phyloP scores from a whole-genome alignment of 2,888 invertebrate genomes.

The Strigamia maritima region DNA sequence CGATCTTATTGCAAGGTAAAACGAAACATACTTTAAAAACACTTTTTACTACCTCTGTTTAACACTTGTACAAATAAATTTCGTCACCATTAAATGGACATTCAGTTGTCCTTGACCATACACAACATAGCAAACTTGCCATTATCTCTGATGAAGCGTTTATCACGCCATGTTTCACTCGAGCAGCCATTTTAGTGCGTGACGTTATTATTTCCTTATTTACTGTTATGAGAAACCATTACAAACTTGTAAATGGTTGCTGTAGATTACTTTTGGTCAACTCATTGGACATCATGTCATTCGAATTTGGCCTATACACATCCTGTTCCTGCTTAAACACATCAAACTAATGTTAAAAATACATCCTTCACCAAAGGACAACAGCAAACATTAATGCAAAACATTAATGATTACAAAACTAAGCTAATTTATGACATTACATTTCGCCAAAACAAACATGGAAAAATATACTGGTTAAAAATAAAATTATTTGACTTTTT shows the following conservation, averaged over 20 bases:
- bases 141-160: not conserved
- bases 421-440: too few relatives aligned
- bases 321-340: not conserved
- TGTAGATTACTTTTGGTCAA: not conserved
- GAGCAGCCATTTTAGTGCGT: conserved; percentile 12
- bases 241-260: conserved; percentile 10
- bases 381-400: too few relatives aligned
- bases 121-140: conserved; percentile 7
- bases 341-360: too few relatives aligned
- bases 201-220: conserved; percentile 22
- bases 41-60: not conserved
- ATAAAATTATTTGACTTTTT: not conserved
- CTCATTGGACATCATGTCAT: not conserved
- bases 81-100: conserved; percentile 24
- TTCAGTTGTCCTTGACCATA: conserved; percentile 16
- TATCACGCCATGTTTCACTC: not conserved
- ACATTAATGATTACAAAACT: too few relatives aligned
- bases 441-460: too few relatives aligned
- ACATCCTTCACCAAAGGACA: too few relatives aligned
- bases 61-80: conserved; percentile 11
- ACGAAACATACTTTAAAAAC: not conserved
- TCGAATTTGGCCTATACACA: not conserved
- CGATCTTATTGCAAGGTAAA: not conserved
- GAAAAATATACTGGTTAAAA: not conserved
- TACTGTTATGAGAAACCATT: conserved; percentile 21